Percentiles rank a stretch among this genome's conserved stretches.
Evolutionary conservation across 2,888 invertebrate genomes (phyloP).

Genomic region (Phanerotoma sp.): DNA sequence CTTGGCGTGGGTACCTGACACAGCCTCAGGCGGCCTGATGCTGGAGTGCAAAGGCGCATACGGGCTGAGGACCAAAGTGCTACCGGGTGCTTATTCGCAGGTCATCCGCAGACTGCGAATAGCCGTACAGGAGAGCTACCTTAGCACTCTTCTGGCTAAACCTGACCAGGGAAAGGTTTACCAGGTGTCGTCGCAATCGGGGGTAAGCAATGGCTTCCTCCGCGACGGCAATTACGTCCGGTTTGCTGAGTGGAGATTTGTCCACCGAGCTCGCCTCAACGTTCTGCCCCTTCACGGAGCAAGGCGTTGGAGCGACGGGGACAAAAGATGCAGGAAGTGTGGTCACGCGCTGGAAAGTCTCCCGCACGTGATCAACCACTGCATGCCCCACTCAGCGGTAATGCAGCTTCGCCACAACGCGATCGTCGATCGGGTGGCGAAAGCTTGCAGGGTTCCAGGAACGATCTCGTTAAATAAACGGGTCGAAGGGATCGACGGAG

Average conservation of each 20-base stretch:
- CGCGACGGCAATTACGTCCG: constrained; percentile 36
- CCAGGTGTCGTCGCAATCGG: constrained; percentile 24
- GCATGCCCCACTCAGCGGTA: constrained; percentile 40
- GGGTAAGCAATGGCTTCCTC: constrained; percentile 44
- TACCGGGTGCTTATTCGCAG: no score
- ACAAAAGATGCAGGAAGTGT: constrained; percentile 40
- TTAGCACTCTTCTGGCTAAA: constrained; percentile 21
- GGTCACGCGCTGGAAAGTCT: constrained; percentile 41
- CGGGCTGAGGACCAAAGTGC: no score
- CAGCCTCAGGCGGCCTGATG: no score
- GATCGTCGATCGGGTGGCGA: constrained; percentile 34
- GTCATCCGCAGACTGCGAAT: constrained; percentile 1
- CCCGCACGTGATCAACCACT: constrained; percentile 50
- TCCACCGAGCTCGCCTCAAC: constrained; percentile 46
- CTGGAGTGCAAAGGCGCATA: no score
- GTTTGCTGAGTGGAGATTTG: constrained; percentile 54
- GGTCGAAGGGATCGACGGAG: constrained; percentile 20
- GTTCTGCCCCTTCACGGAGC: constrained; percentile 43
- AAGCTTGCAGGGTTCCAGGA: constrained; percentile 26
- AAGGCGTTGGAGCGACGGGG: constrained; percentile 15
- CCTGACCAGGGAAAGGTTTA: constrained; percentile 43
- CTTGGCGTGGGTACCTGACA: no score
- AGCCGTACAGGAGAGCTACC: constrained; percentile 13
- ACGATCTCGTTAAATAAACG: constrained; percentile 27
- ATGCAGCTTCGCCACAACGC: constrained; percentile 39